These are phyloP conservation scores for Paragorgia papillata DNA, from an alignment of 92 coral and sea anemone species.

Conservation along the genomic window DNA sequence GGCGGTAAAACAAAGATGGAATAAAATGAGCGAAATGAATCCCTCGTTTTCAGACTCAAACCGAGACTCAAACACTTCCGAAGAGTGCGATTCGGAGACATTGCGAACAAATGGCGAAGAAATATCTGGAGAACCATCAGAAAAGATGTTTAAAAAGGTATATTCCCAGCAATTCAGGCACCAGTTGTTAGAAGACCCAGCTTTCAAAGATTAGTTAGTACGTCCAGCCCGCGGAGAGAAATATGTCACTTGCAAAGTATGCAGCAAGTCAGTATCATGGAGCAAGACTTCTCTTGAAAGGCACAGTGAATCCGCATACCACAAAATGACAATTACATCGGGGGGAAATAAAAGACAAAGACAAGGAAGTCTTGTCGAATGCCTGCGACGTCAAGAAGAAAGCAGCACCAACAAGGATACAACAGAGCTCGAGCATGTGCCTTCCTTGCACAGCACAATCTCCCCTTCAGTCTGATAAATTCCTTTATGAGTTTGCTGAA, in stretches of 20 bases:
- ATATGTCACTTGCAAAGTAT: slow-evolving; percentile 6
- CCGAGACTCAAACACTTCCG: not conserved
- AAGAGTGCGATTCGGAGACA: slow-evolving; percentile 10
- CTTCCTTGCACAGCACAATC: slow-evolving; percentile 24
- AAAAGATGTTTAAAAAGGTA: slow-evolving; percentile 4
- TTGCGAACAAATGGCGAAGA: too few relatives aligned
- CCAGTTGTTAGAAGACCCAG: slow-evolving; percentile 3
- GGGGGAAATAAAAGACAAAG: not conserved
- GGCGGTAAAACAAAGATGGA: not conserved
- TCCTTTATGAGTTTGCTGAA: slow-evolving; percentile 17
- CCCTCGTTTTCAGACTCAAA: not conserved
- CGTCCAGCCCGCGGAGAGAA: slow-evolving; percentile 5
- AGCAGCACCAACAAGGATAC: slow-evolving; percentile 23
- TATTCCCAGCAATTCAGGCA: slow-evolving; percentile 13
- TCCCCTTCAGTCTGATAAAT: slow-evolving; percentile 4
- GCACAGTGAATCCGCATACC: slow-evolving; percentile 24
- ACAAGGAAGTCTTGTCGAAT: slow-evolving; percentile 22
- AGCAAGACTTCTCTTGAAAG: slow-evolving; percentile 15
- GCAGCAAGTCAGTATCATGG: slow-evolving; percentile 19
- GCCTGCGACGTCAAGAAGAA: slow-evolving; percentile 13
- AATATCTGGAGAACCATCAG: not conserved
- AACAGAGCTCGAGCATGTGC: slow-evolving; percentile 29
- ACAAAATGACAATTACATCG: slow-evolving; percentile 7
- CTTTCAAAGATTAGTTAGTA: slow-evolving; percentile 7
- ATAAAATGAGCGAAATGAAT: slow-evolving; percentile 9